Conservation (phyloP, 2,888 invertebrate species). For the Neoitamus cyanurus region DNA sequence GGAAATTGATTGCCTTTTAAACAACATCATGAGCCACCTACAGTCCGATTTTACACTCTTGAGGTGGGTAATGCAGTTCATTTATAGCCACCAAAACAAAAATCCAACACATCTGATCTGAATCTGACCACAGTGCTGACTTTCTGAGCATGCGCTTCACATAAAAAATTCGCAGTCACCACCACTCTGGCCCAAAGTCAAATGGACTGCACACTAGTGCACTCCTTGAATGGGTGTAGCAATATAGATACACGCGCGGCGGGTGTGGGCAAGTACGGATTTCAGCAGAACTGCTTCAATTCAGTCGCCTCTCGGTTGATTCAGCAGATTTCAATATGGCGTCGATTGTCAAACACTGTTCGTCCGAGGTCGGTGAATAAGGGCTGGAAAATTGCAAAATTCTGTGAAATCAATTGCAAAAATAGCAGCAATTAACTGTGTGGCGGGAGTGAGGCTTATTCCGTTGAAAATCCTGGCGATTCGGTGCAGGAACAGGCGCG, state of each 20-base stretch:
- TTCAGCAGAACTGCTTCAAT: background rate
- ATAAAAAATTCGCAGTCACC: background rate
- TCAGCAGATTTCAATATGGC: constrained; percentile 50
- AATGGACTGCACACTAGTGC: background rate
- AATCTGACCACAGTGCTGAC: background rate
- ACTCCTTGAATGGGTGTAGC: background rate
- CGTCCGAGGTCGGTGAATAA: constrained; percentile 27
- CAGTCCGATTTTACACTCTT: background rate
- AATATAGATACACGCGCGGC: too few species aligned
- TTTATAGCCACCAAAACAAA: background rate
- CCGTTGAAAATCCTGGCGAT: background rate
- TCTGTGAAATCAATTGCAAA: background rate
- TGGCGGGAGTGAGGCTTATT: background rate
- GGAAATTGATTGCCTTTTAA: background rate
- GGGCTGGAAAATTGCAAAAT: constrained; percentile 1
- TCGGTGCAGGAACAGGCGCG: background rate
- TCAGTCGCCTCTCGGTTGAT: background rate
- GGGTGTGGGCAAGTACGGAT: background rate
- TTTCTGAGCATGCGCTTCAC: background rate
- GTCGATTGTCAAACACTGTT: constrained; percentile 48
- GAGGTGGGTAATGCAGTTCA: background rate
- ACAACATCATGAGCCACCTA: background rate
- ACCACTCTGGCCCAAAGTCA: background rate
- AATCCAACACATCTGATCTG: background rate
- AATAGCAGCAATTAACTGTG: background rate